phyloP scores from a whole-genome alignment of 2,888 invertebrate genomes.

The Odontocolon sp. region DNA sequence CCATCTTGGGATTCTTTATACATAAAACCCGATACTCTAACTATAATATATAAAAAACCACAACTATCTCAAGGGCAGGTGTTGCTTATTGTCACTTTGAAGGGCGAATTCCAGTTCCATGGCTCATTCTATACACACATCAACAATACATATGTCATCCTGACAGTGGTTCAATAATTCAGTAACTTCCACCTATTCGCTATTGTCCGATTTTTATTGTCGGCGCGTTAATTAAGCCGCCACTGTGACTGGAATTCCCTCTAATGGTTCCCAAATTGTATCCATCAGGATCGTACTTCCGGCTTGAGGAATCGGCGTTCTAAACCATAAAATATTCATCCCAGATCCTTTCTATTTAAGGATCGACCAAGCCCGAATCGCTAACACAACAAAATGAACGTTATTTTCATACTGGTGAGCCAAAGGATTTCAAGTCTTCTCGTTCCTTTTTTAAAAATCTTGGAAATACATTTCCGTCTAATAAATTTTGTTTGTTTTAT shows the following conservation, averaged over 20 bases:
- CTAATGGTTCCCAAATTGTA: not conserved
- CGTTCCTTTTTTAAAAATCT: not conserved
- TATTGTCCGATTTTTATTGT: not conserved
- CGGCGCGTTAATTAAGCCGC: not conserved
- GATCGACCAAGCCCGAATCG: not conserved
- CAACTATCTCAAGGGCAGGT: too few relatives aligned
- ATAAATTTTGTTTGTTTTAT: conserved; percentile 18
- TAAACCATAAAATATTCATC: conserved; percentile 16
- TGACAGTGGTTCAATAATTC: conserved; percentile 2
- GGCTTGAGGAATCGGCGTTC: not conserved
- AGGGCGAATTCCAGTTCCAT: too few relatives aligned
- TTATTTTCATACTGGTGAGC: conserved; percentile 40
- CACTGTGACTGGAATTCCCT: not conserved
- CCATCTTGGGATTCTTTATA: too few relatives aligned
- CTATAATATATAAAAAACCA: too few relatives aligned
- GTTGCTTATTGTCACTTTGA: too few relatives aligned
- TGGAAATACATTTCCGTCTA: not conserved
- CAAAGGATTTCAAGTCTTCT: too few relatives aligned
- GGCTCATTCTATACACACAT: not conserved
- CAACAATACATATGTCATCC: not conserved
- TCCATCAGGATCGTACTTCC: not conserved
- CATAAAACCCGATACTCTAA: too few relatives aligned
- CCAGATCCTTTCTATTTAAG: conserved; percentile 1
- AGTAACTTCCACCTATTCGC: not conserved
- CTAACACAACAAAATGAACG: conserved; percentile 18